phyloP scores from a whole-genome alignment of 2,888 invertebrate species.

The Ypsolopha scabrella region DNA sequence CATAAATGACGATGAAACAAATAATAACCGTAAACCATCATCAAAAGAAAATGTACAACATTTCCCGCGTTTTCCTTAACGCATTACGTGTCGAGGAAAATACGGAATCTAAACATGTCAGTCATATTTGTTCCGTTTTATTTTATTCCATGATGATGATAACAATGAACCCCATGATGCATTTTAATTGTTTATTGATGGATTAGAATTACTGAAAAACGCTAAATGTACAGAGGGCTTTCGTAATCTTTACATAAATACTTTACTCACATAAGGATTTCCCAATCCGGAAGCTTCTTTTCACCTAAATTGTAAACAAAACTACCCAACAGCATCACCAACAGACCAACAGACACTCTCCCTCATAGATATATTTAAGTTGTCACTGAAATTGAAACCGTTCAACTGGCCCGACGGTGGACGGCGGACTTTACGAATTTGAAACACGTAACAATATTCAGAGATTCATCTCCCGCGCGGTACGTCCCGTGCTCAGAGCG shows the following conservation, averaged over 20 bases:
- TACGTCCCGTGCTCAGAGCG: constrained; percentile 48
- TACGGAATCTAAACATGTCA: no score
- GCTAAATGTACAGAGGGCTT: no score
- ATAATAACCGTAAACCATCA: no score
- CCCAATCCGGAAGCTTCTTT: constrained; percentile 22
- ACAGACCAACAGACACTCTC: constrained; percentile 14
- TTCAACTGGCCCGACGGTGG: not conserved
- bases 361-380: constrained; percentile 20
- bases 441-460: constrained; percentile 28
- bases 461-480: constrained; percentile 18
- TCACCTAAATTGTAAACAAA: constrained; percentile 25
- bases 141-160: no score
- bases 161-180: no score
- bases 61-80: no score
- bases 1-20: no score
- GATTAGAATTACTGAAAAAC: no score
- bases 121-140: no score
- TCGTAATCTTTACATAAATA: not conserved
- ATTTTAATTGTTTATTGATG: no score
- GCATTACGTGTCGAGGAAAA: no score
- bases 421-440: constrained; percentile 17
- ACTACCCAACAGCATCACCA: constrained; percentile 11
- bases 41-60: no score
- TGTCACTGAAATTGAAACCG: constrained; percentile 15
- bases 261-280: constrained; percentile 7